Percentiles rank a stretch among this genome's conserved stretches.
These are phyloP conservation scores for Aphidius colemani DNA, from an alignment of 2,888 invertebrate species.

Conservation along the genomic window DNA sequence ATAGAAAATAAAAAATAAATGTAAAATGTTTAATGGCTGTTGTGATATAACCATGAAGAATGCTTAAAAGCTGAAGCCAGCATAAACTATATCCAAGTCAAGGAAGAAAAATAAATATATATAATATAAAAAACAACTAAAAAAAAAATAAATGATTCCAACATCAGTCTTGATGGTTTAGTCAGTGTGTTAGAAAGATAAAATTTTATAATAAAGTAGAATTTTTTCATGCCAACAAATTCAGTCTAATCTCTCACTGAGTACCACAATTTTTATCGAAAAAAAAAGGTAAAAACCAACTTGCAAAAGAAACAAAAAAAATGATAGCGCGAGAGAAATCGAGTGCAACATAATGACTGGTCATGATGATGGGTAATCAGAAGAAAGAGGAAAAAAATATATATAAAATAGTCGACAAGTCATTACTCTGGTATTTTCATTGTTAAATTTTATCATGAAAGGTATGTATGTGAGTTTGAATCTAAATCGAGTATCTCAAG, in stretches of 20 bases:
- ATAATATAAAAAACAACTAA: too few relatives aligned
- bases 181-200: too few relatives aligned
- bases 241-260: background rate
- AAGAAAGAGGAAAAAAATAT: too few relatives aligned
- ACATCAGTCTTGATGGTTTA: too few relatives aligned
- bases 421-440: background rate
- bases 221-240: background rate
- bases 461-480: conserved; percentile 5
- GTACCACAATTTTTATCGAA: conserved; percentile 10
- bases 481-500: conserved; percentile 15
- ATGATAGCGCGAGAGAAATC: background rate
- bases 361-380: conserved; percentile 18
- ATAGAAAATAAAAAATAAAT: too few relatives aligned
- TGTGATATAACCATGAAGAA: background rate
- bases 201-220: background rate
- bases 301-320: background rate
- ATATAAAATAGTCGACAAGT: background rate
- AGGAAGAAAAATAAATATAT: background rate
- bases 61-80: too few relatives aligned
- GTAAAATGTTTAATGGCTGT: conserved; percentile 11
- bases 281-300: background rate
- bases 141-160: too few relatives aligned
- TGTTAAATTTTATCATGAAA: conserved; percentile 1
- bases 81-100: background rate
- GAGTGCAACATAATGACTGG: conserved; percentile 21